Percentiles rank a stretch among this genome's conserved stretches.
Evolutionary conservation across 2,113 vertebrate species (phyloP).

Genomic region (Saguinus midas): DNA sequence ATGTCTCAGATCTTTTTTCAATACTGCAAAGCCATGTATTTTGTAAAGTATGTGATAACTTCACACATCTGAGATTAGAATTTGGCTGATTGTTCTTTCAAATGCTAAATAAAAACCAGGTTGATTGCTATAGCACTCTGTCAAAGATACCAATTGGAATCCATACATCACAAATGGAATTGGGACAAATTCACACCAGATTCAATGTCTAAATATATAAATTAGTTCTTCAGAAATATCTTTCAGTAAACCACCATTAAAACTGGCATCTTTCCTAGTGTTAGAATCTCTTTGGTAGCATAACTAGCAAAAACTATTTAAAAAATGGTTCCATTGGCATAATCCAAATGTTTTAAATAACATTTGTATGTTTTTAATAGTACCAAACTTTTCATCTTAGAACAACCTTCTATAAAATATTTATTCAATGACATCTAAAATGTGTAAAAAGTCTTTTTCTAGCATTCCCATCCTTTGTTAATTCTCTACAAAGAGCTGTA

Average conservation of each 20-base stretch:
- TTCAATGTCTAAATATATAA: not conserved
- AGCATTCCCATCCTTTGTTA: not conserved
- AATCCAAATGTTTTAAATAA: not conserved
- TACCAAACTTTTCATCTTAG: slow-evolving; percentile 2
- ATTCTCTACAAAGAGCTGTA: not conserved
- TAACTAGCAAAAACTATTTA: not conserved
- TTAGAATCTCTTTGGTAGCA: not conserved
- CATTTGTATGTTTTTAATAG: not conserved
- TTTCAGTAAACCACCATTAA: not conserved
- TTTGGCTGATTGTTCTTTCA: slow-evolving; percentile 54
- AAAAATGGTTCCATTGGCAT: not conserved
- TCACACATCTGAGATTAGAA: slow-evolving; percentile 55
- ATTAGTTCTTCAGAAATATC: not conserved
- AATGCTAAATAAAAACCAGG: slow-evolving; percentile 34
- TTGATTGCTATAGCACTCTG: slow-evolving; percentile 24
- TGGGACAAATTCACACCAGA: not conserved
- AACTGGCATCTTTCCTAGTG: not conserved
- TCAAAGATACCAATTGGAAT: slow-evolving; percentile 11
- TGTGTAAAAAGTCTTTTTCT: not conserved
- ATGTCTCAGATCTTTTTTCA: not conserved
- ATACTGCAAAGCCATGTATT: not conserved
- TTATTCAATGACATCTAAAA: not conserved
- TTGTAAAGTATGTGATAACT: not conserved
- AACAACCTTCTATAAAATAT: not conserved
- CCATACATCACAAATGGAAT: not conserved